phyloP scores from a whole-genome alignment of 2,113 vertebrate species.

The Amazona guildingii region DNA sequence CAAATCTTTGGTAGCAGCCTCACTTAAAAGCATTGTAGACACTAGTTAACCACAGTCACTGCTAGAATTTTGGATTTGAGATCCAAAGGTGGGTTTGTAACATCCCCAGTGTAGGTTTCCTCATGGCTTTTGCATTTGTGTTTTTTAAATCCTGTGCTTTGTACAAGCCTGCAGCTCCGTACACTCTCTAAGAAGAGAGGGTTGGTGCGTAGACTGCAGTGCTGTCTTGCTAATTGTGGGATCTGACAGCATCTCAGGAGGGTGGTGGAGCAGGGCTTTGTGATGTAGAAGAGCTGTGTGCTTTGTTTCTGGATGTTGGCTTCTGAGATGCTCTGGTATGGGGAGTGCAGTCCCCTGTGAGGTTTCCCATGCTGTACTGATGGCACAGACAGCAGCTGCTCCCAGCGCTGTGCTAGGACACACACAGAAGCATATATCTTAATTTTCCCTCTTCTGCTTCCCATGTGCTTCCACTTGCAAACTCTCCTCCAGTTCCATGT shows the following conservation, averaged over 20 bases:
- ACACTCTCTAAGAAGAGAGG: background rate
- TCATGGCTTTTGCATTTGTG: background rate
- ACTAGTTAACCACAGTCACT: background rate
- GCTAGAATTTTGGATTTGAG: background rate
- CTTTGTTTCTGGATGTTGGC: background rate
- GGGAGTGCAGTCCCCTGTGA: accelerated
- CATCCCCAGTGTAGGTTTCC: background rate
- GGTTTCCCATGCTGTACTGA: background rate
- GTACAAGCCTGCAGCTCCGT: background rate
- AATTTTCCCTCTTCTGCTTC: background rate
- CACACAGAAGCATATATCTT: background rate
- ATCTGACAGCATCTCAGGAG: background rate
- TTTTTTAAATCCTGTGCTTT: background rate
- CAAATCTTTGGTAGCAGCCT: background rate
- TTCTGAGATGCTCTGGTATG: background rate
- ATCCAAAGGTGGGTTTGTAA: background rate
- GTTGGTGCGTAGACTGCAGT: background rate
- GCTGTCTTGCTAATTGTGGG: background rate
- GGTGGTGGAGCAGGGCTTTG: background rate
- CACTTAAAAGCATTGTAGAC: background rate
- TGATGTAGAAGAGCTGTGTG: background rate
- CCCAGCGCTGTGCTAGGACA: background rate
- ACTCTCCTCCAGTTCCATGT: background rate
- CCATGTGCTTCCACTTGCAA: background rate
- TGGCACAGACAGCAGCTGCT: background rate